Evolutionary conservation across 2,113 vertebrate genomes (phyloP).

Genomic region (Naja naja): DNA sequence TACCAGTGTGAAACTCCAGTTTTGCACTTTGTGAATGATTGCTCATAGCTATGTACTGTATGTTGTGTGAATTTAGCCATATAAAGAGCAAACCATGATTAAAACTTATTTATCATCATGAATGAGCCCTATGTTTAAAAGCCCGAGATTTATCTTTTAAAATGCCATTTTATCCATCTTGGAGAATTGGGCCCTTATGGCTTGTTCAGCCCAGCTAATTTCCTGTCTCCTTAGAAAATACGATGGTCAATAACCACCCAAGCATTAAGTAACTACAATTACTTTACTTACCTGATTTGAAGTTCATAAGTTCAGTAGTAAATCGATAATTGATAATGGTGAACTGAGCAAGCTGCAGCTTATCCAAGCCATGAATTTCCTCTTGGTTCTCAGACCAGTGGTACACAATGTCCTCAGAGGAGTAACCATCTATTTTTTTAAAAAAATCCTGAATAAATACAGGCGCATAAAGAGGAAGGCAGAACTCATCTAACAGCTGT

Average conservation of each 20-base stretch:
- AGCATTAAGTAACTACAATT: not conserved
- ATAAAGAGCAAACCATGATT: not conserved
- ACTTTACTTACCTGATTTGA: constrained; percentile 86
- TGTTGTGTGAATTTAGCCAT: not conserved
- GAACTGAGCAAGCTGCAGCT: constrained; percentile 94
- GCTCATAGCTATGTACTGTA: not conserved
- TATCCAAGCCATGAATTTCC: constrained; percentile 92
- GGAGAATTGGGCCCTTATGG: not conserved
- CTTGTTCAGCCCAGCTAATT: not conserved
- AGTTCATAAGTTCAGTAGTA: constrained; percentile 90
- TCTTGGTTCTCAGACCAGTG: constrained; percentile 96
- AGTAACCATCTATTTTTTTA: constrained; percentile 85
- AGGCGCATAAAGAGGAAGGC: constrained; percentile 11
- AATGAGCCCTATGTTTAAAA: not conserved
- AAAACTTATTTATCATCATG: not conserved
- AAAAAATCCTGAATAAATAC: constrained; percentile 33
- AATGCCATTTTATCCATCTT: not conserved
- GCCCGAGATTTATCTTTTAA: not conserved
- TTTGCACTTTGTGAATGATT: not conserved
- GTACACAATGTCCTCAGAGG: constrained; percentile 94
- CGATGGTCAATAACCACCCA: not conserved
- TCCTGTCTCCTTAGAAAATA: not conserved
- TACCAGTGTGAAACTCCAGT: not conserved
- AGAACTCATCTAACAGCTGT: too few species aligned
- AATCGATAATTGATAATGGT: constrained; percentile 94